Conservation (phyloP, 1,140 invertebrate species). For the Wiebesia pumilae region DNA sequence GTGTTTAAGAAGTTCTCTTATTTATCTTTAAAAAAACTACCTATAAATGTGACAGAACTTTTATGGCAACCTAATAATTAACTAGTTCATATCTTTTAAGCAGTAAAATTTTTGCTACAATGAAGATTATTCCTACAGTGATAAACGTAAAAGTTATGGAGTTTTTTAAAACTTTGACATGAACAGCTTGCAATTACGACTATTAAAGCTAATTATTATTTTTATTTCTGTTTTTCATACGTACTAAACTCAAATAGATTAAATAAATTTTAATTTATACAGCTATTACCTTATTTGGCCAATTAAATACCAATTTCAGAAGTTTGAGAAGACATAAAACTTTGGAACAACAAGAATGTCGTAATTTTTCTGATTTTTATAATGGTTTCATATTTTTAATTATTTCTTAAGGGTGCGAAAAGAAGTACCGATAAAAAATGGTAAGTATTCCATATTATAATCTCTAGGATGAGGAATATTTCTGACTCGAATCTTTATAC, state of each 20-base stretch:
- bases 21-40: constrained; percentile 10
- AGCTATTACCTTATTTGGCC: neutral
- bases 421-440: too few relatives aligned
- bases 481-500: too few relatives aligned
- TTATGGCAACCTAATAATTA: constrained; percentile 10
- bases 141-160: neutral
- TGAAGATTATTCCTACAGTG: neutral
- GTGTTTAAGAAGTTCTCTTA: constrained; percentile 18
- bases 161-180: neutral
- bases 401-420: too few relatives aligned
- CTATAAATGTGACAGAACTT: constrained; percentile 24
- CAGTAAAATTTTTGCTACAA: neutral
- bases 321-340: neutral
- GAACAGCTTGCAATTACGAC: neutral
- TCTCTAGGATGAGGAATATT: too few relatives aligned
- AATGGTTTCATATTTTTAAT: neutral
- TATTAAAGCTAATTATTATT: neutral
- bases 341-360: neutral
- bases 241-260: neutral
- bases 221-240: neutral
- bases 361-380: neutral
- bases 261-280: neutral
- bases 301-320: neutral
- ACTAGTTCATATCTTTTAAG: constrained; percentile 1
- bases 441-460: too few relatives aligned